Conservation (phyloP, 2,113 vertebrate species). For the Hyla sarda region DNA sequence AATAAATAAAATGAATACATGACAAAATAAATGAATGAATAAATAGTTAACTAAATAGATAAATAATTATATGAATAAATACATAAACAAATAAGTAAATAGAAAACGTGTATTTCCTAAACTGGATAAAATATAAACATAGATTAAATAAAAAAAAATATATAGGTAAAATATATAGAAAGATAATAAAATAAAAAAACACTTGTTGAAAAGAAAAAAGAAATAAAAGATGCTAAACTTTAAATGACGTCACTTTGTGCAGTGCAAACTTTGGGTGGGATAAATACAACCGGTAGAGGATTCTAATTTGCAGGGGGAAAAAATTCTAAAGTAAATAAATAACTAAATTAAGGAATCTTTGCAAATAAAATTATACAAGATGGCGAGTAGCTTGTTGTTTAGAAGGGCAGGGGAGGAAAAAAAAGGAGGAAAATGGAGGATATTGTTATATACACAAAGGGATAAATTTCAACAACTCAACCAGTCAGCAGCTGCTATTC, state of each 20-base stretch:
- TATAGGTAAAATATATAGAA: too few species aligned
- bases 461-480: slow-evolving; percentile 91
- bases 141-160: too few species aligned
- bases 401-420: slow-evolving; percentile 77
- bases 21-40: too few species aligned
- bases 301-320: neutral
- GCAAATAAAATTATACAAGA: slow-evolving; percentile 93
- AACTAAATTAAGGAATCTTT: slow-evolving; percentile 65
- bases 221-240: slow-evolving; percentile 75
- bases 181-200: too few species aligned
- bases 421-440: slow-evolving; percentile 94
- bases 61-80: too few species aligned
- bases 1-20: too few species aligned
- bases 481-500: slow-evolving; percentile 81
- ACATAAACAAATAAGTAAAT: too few species aligned
- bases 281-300: neutral
- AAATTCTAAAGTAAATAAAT: neutral
- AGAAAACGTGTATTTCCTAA: neutral
- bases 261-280: neutral
- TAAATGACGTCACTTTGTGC: slow-evolving; percentile 74
- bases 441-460: slow-evolving; percentile 99
- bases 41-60: too few species aligned
- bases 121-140: slow-evolving; percentile 58
- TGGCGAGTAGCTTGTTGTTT: slow-evolving; percentile 99
- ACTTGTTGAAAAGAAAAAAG: too few species aligned